Evolutionary conservation across 2,888 invertebrate species (phyloP), one percentile per base, ranked within the genome.

Genomic region (Campoplex nolae): DNA sequence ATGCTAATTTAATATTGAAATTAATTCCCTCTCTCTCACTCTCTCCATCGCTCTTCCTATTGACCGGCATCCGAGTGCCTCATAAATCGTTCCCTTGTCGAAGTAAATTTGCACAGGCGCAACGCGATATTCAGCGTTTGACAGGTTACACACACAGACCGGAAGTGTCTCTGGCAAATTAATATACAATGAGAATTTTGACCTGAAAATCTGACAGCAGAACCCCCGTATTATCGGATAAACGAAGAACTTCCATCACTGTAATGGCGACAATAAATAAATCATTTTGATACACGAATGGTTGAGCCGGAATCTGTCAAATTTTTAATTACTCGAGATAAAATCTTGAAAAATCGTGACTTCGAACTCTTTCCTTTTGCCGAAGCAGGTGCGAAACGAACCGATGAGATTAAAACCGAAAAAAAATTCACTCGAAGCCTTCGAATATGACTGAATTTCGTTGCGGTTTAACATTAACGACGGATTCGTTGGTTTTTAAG

Each of bases 1-100:
- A 38, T 54, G 74, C 18, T 38, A 74, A 58, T 38, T 54, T n/a
- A 51, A 35, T 67, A 77, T 68, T 35, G 67, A 77, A 42, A 58
- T 58, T 38, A 74, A 74, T 74, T 54, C 35, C 13, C 18, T 13
- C 18, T 71, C 28, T 38, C 8, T 42, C 51, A 8, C 28, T 38
- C 8, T 42, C 51, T 28, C 1, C 42, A 9, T 42, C 42, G 1
- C 42, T 54, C 35, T 38, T n/a, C 6, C 32, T n/a, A 62, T 62
- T 32, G 32, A 62, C 32, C 62, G 4, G 62, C 16, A 62, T 62
- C 32, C 8, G n/a, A 9, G 4, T 11, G 54, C 54, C 56, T 16
- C 18, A 77, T 67, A 65, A 67, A 65, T 77, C 67, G 35, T 38
- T 67, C 38, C 38, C 67, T 4, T 54, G 67, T 77, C 67, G 11